A percentile compares a stretch with the other conserved stretches of the same genome.
These are phyloP conservation scores for Bombus ignitus DNA, from an alignment of 1,140 invertebrate genomes.

Conservation along the genomic window DNA sequence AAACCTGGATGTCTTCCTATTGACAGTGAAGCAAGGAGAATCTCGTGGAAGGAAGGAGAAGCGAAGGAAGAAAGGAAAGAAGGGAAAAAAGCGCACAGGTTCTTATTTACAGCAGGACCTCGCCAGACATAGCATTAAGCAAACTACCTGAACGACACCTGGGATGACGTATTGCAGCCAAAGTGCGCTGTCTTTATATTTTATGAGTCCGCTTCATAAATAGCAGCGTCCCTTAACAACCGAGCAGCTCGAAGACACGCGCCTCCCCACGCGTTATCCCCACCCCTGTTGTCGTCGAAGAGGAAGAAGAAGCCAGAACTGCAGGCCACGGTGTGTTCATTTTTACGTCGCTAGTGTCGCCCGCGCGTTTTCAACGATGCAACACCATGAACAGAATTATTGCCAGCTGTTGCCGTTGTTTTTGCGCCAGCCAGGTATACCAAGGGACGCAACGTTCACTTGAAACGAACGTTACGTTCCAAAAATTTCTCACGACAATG, in stretches of 20 bases:
- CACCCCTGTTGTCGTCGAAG: neutral
- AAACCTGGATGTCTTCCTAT: no score
- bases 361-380: no score
- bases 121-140: slow-evolving; percentile 3
- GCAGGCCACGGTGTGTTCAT: neutral
- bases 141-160: slow-evolving; percentile 57
- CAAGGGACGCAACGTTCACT: no score
- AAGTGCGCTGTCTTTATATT: slow-evolving; percentile 46
- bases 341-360: slow-evolving; percentile 2
- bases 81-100: neutral
- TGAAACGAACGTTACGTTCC: no score
- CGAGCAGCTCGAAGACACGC: slow-evolving; percentile 33
- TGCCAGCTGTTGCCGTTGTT: neutral
- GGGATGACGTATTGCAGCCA: slow-evolving; percentile 42
- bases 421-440: slow-evolving; percentile 10
- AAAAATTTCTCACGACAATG: neutral
- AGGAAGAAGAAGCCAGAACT: neutral
- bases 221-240: slow-evolving; percentile 12
- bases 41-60: neutral
- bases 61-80: neutral
- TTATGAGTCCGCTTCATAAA: slow-evolving; percentile 49
- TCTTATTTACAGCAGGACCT: slow-evolving; percentile 31
- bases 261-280: slow-evolving; percentile 28
- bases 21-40: neutral
- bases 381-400: slow-evolving; percentile 36